Base-by-base conservation (phyloP, 2,113 vertebrate genomes). In the Malurus elegans region DNA sequence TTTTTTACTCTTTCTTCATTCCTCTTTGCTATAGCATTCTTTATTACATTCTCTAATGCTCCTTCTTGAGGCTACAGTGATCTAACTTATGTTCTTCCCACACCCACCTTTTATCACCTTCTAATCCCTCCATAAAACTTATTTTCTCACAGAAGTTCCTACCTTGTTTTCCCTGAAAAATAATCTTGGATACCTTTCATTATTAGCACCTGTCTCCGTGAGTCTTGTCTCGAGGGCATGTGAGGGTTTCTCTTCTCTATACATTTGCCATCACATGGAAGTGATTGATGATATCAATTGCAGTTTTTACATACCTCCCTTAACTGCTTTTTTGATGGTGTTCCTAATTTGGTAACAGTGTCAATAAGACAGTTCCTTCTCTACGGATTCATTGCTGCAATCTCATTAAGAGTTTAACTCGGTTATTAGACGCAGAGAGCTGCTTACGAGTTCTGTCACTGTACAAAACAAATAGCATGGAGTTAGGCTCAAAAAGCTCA, bases 1-100 rank as follows among this genome's bases (percentile, higher is more conserved):
- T 60, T 90, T 87, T 72, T 85, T 36, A 65, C 15, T 58, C 9
- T 74, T 88, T 36, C 21, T 91, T 86, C 75, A 51, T 86, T 90
- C 67, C 51, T 81, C 34, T 76, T 88, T 69, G 40, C 76, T 92
- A 67, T n/a, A 72, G 38, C 23, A 62, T 56, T 93, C 53, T 92
- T 94, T 94, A 92, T 93, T 87, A 38, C 24, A 60, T 79, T 84
- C 53, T 79, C 44, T 69, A 93, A 79, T 3, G 8, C 17, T 15
- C 54, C 31, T 88, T 95, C 66, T 86, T 84, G 67, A 92, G 73
- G 67, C 44, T 74, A 86, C 60, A 96, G 81, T 21, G 58, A 92
- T 36, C 32, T 32, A 88, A 69, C 54, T 92, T 13, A 2, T 66
- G 31, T 40, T 84, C 53, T 91, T 57, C 60, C 24, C 24, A 64